A percentile compares a stretch with the other conserved stretches of the same genome.
Evolutionary conservation across 2,797 vertebrate species (phyloP).

Genomic region (Sylvilagus floridanus): DNA sequence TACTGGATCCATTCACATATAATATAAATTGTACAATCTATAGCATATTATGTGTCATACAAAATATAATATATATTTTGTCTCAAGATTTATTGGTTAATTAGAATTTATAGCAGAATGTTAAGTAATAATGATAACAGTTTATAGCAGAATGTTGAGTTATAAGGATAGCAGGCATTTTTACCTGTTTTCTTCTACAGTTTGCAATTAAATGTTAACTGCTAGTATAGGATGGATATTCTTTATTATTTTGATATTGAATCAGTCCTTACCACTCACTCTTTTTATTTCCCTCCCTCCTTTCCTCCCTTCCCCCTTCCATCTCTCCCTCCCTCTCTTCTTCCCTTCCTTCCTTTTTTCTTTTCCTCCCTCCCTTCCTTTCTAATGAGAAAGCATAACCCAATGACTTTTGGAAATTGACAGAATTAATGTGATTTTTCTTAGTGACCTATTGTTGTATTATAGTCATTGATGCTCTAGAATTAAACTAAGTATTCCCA

Average conservation of each 20-base stretch:
- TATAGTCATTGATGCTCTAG: not conserved
- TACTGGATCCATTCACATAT: not conserved
- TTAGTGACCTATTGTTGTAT: not conserved
- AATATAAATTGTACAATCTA: not conserved
- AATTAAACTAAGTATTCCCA: not conserved
- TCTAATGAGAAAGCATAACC: not conserved
- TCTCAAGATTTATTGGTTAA: not conserved
- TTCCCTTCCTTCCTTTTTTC: not conserved
- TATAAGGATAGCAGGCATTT: not conserved
- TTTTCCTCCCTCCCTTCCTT: not conserved
- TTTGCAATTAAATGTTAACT: not conserved
- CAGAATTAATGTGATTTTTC: not conserved
- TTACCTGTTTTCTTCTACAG: not conserved
- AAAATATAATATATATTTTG: conserved; percentile 27
- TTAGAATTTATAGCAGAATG: conserved; percentile 8
- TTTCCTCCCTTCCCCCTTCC: not conserved
- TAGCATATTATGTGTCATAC: not conserved
- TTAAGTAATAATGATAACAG: not conserved
- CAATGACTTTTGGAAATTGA: conserved; percentile 14
- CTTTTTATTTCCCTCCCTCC: not conserved
- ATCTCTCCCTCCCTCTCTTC: not conserved
- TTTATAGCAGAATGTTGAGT: not conserved
- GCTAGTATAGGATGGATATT: not conserved
- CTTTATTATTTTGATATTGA: not conserved
- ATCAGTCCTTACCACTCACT: not conserved